Percentiles rank a stretch among this genome's conserved stretches.
phyloP scores from a whole-genome alignment of 2,113 vertebrate species.

The Pollimyrus isidori region DNA sequence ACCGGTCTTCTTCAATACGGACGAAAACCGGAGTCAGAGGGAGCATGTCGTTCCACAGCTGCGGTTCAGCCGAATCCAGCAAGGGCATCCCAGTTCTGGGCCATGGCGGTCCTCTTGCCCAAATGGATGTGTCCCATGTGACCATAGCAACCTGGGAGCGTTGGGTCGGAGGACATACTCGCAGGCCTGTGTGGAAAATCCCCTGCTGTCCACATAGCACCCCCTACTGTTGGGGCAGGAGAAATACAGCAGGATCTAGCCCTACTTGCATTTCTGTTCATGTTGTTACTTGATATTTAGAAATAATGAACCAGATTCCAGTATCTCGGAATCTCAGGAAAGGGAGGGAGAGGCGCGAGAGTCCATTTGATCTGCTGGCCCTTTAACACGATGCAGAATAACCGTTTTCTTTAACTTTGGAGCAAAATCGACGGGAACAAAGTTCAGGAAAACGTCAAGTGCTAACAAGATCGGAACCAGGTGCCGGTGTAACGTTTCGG shows the following conservation, averaged over 20 bases:
- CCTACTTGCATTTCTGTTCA: neutral
- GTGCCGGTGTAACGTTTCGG: neutral
- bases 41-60: neutral
- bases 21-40: neutral
- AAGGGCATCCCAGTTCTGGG: neutral
- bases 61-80: neutral
- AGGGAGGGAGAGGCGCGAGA: neutral
- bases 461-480: conserved; percentile 16
- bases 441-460: conserved; percentile 5
- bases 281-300: neutral
- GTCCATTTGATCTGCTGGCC: neutral
- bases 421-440: conserved; percentile 13
- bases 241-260: neutral
- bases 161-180: neutral
- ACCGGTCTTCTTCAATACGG: neutral
- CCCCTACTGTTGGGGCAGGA: neutral
- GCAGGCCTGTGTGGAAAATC: neutral
- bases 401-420: conserved; percentile 16
- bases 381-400: neutral
- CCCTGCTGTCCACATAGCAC: neutral
- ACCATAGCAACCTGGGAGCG: neutral
- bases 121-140: neutral
- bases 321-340: neutral
- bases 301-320: neutral
- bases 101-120: neutral